phyloP scores from a whole-genome alignment of 2,113 vertebrate species.

The Cebidichthys violaceus region DNA sequence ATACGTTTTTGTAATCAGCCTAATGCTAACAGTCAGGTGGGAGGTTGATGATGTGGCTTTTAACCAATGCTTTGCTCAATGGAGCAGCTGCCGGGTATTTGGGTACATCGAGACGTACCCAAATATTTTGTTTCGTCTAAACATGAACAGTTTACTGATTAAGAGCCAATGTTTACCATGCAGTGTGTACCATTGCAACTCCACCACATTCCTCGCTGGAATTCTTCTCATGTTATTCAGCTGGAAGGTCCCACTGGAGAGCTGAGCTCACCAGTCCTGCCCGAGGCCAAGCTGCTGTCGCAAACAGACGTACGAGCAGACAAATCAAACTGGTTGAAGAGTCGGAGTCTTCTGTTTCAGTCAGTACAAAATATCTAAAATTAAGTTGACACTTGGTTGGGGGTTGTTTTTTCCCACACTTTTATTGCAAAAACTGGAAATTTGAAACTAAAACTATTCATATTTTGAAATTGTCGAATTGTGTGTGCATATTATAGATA shows the following conservation, averaged over 20 bases:
- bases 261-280: not conserved
- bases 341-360: not conserved
- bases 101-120: not conserved
- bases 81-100: conserved; percentile 4
- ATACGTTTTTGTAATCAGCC: not conserved
- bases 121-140: conserved; percentile 30
- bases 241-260: conserved; percentile 10
- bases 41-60: not conserved
- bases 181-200: not conserved
- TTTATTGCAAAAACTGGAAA: conserved; percentile 62
- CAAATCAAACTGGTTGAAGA: not conserved
- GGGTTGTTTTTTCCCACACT: conserved; percentile 1
- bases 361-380: not conserved
- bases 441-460: conserved; percentile 30
- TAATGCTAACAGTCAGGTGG: not conserved
- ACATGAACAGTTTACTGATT: conserved; percentile 10
- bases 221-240: conserved; percentile 13
- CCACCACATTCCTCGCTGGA: not conserved
- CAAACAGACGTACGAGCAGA: not conserved
- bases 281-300: not conserved
- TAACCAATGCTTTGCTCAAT: not conserved
- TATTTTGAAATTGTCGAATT: not conserved
- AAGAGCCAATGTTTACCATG: not conserved
- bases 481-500: not conserved
- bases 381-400: not conserved